Conservation (phyloP, 2,888 invertebrate genomes). For the Graphium colonna region DNA sequence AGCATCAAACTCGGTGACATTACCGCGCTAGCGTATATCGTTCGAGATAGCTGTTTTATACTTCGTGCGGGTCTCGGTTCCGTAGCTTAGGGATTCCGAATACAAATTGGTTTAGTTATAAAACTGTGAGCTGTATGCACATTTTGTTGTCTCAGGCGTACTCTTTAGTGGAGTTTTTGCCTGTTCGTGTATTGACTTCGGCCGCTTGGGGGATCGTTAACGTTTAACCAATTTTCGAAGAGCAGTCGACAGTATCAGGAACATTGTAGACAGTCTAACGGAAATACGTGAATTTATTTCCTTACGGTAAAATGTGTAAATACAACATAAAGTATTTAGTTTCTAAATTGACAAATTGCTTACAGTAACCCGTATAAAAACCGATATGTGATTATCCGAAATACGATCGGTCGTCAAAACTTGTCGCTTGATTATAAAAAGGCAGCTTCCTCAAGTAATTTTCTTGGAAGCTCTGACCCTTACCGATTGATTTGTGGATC, state of each 20-base stretch:
- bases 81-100: constrained; percentile 52
- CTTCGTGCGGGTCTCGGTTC: constrained; percentile 27
- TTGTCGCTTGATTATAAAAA: too few relatives aligned
- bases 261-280: not conserved
- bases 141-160: constrained; percentile 41
- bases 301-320: too few relatives aligned
- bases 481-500: too few relatives aligned
- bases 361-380: too few relatives aligned
- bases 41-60: constrained; percentile 29
- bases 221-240: constrained; percentile 15
- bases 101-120: constrained; percentile 71
- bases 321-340: too few relatives aligned
- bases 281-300: not conserved
- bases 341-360: too few relatives aligned
- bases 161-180: constrained; percentile 21
- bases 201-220: constrained; percentile 11
- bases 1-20: constrained; percentile 23
- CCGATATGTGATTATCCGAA: too few relatives aligned
- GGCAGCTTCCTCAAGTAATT: too few relatives aligned
- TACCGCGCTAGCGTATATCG: constrained; percentile 23
- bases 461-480: too few relatives aligned
- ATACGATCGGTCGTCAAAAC: too few relatives aligned
- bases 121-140: constrained; percentile 55
- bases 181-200: constrained; percentile 16
- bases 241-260: constrained; percentile 1